Base-by-base conservation (phyloP, 2,113 vertebrate genomes). In the Psittacus erithacus region DNA sequence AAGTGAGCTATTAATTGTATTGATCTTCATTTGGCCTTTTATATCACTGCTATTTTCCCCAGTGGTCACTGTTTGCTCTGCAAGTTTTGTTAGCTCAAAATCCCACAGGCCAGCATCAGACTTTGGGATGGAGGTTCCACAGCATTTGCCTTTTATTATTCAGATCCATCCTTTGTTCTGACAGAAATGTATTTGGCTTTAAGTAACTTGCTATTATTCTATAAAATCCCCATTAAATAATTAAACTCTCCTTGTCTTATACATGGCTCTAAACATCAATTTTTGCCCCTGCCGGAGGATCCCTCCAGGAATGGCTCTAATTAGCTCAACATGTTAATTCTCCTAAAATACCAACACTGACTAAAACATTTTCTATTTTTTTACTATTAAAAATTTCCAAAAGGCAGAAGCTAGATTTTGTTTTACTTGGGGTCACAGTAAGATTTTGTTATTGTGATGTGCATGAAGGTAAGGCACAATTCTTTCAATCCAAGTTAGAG, bases 1-100 rank as follows among this genome's bases (percentile, higher is more conserved):
- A 82, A 91, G 63, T 13, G 49, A 80, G 79, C 71, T 90, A 46
- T 91, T 94, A 91, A 88, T 53, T 57, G n/a, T 82, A 90, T 92
- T 12, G 75, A 92, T 92, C 52, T 20, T 73, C 28, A 65, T 88
- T 41, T 74, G 47, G 33, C 38, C 31, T 84, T 92, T 92, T 46
- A 46, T 69, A 49, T 55, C 59, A n/a, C 24, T 64, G 25, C 33
- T 73, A 60, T 89, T 91, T 93, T 89, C 28, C 52, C 46, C 31
- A 67, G 13, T 88, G 35, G 7, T 18, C 73, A 27, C 22, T 85
- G 7, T 69, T 76, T 57, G 38, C 44, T 71, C 47, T 57, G n/a
- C 18, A 43, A 62, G 20, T 38, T 80, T 79, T 77, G 16, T 64
- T 82, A 62, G 55, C 64, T 38, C 55, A 78, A 88, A 93, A 55